Evolutionary conservation across 2,113 vertebrate species (phyloP).

Genomic region (Strigops habroptila): DNA sequence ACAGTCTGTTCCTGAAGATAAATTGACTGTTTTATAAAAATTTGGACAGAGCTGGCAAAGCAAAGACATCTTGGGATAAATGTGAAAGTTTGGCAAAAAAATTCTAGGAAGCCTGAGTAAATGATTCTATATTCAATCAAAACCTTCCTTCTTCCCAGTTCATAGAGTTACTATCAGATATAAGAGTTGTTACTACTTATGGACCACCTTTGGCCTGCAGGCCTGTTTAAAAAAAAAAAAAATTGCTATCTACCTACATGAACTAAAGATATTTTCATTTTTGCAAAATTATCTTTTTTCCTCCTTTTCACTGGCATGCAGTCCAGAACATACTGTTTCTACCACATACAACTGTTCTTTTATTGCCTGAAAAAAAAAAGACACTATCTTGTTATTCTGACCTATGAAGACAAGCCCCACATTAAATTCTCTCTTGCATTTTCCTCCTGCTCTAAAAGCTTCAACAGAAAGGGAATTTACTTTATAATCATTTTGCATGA

Average conservation of each 20-base stretch:
- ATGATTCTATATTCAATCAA: not conserved
- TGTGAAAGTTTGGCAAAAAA: not conserved
- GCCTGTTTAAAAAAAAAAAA: not conserved
- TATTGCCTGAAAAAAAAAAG: constrained; percentile 47
- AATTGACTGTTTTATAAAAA: not conserved
- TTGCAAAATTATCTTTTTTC: not conserved
- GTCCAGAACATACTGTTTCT: constrained; percentile 53
- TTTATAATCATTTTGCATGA: not conserved
- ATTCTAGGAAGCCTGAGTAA: not conserved
- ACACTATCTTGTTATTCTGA: constrained; percentile 42
- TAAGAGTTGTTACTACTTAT: not conserved
- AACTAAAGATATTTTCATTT: not conserved
- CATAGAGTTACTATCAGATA: not conserved
- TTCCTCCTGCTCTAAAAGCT: not conserved
- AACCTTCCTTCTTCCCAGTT: not conserved
- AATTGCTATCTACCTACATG: not conserved
- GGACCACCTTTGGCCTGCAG: not conserved
- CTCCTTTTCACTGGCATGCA: not conserved
- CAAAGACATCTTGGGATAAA: not conserved
- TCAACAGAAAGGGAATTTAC: not conserved
- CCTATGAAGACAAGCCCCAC: not conserved
- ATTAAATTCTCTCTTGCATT: constrained; percentile 9
- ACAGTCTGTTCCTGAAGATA: constrained; percentile 19
- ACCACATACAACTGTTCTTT: constrained; percentile 40
- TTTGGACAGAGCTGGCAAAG: not conserved